Base-by-base conservation (phyloP, 2,113 vertebrate genomes). In the Laticauda laticaudata region DNA sequence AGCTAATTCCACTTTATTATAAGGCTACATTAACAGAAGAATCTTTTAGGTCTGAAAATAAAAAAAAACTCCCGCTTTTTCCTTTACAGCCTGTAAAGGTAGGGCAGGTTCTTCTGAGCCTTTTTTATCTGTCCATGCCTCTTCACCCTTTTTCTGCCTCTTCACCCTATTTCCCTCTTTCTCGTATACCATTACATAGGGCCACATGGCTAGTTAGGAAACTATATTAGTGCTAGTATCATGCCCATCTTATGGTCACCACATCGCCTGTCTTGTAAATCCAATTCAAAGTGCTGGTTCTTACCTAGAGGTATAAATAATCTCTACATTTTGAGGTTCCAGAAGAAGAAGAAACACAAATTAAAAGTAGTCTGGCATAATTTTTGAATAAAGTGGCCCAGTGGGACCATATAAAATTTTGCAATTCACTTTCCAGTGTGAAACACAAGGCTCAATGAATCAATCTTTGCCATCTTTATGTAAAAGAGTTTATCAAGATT, bases 391-490 rank as follows among this genome's bases (percentile, higher is more conserved):
- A 87, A n/a, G 29, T 48, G 5, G 55, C 88, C 55, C 23, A 43
- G 24, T 59, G 12, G 10, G 39, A 0, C 12, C 54, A 89, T 43
- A 59, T 34, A 89, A 89, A 59, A 57, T 0, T 26, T 43, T 45
- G 23, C 39, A 20, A 3, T 87, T 91, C 29, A 10, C 43, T 86
- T 57, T 86, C 54, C 39, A 57, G 14, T 86, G 24, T 45, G 24
- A 51, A 75, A 34, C 14, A 34, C n/a, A 7, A 75, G n/a, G n/a
- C 5, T 20, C 1, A 34, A 6, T 75, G 64, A 75, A 34, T 75
- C 61, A n/a, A 2, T 91, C 91, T 53, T 86, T 69, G 93, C 57
- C 1, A 14, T 48, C 93, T 94, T n/a, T 48, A 91, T 93, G 93
- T 90, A n/a, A 59, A 81, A 24, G 8, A 56, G 7, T 59, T 24